Base-by-base conservation (phyloP, 2,888 invertebrate genomes). In the Caenorhabditis sinica region DNA sequence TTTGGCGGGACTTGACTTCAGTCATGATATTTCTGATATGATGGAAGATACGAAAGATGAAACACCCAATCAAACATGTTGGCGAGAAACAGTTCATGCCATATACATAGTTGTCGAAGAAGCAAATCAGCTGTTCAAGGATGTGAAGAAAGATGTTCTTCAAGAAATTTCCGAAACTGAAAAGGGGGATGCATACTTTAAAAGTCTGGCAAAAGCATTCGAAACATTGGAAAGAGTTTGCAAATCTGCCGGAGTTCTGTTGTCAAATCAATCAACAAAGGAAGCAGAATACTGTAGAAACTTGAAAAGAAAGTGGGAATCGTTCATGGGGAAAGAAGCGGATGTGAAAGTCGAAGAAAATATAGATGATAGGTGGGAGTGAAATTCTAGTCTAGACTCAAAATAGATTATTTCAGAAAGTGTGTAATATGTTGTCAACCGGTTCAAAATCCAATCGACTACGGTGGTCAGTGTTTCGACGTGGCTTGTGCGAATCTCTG, bases 401-500 rank as follows among this genome's bases (percentile, higher is more conserved):
- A 5, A 20, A 20, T n/a, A 36, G 0, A 20, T 20, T 17, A 23
- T 61, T 82, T 28, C 69, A 85, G 85, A 77, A 87, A 76, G 53
- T 90, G 90, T 56, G 85, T 80, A n/a, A 85, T 90, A 20, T 90
- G 90, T 49, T 66, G 79, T 51, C 86, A 87, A 63, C 56, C 75
- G 15, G 72, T 72, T 20, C 58, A 51, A 25, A 75, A 76, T 23
- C 51, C 82, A 9, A 85, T 89, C 45, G 88, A 89, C 20, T 89
- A 85, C 68, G 86, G 83, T 17, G 88, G 87, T 15, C 87, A 86
- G 51, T 68, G 56, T 40, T 91, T 88, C 65, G 91, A 91, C 71
- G 69, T 86, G 30, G 76, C 83, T 17, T 91, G 91, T 73, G 91
- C 90, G 17, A 91, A 91, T 69, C 85, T 91, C 23, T 91, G 91